Conservation (phyloP, 2,888 invertebrate species). For the Torymus aiolomorphi region DNA sequence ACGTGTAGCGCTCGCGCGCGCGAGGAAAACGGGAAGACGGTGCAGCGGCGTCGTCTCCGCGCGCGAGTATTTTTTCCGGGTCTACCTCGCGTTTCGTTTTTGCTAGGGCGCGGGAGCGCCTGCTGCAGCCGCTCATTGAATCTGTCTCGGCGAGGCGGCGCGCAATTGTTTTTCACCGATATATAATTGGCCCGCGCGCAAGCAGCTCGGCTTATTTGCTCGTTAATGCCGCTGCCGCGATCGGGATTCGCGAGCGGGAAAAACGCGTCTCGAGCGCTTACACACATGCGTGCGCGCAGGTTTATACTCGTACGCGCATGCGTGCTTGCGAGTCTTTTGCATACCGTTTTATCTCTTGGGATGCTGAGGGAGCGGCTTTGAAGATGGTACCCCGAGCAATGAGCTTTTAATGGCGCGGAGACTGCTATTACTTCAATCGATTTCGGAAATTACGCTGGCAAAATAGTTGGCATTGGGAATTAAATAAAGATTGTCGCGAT, state of each 20-base stretch:
- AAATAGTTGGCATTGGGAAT: no score
- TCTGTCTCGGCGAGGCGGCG: conserved; percentile 24
- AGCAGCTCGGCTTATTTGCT: conserved; percentile 38
- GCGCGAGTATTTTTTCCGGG: not conserved
- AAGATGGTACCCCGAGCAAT: no score
- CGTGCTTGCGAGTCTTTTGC: conserved; percentile 7
- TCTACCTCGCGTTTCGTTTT: conserved; percentile 15
- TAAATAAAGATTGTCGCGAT: no score
- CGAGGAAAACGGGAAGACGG: conserved; percentile 31
- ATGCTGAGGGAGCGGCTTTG: not conserved
- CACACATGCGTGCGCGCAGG: no score
- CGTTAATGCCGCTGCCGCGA: conserved; percentile 31
- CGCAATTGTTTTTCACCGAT: conserved; percentile 51
- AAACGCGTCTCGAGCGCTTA: conserved; percentile 31
- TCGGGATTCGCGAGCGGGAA: conserved; percentile 41
- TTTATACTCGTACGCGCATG: no score
- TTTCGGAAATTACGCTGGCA: not conserved
- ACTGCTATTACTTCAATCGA: conserved; percentile 19
- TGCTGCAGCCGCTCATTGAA: not conserved
- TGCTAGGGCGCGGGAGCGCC: conserved; percentile 1
- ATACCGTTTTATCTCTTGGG: conserved; percentile 12
- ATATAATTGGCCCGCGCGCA: conserved; percentile 17
- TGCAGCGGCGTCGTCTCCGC: not conserved
- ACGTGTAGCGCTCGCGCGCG: conserved; percentile 8
- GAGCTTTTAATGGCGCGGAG: not conserved